A percentile compares a stretch with the other conserved stretches of the same genome.
These are phyloP conservation scores for Numenius phaeopus DNA, from an alignment of 2,797 vertebrate genomes.

Conservation along the genomic window DNA sequence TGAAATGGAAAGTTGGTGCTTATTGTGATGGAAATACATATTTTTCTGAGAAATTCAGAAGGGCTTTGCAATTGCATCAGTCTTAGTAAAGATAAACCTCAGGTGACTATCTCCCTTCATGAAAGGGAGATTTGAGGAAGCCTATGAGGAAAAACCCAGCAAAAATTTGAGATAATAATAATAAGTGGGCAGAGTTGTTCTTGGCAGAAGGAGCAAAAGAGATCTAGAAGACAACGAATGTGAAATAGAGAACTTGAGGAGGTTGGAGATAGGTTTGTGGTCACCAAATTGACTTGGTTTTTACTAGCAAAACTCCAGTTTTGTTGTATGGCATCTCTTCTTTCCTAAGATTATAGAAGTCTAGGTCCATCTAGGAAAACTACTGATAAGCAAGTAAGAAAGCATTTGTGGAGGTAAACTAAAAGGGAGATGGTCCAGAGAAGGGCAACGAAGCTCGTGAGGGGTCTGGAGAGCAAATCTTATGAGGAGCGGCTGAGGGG, in stretches of 20 bases:
- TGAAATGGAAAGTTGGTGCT: neutral
- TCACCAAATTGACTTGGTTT: neutral
- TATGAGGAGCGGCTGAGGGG: no score
- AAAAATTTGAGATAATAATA: neutral
- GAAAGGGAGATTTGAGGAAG: neutral
- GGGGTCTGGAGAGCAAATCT: no score
- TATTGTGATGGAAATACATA: neutral
- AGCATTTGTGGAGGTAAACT: neutral
- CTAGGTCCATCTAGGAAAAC: neutral
- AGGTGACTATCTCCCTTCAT: neutral
- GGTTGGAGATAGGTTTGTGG: neutral
- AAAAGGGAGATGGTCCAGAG: neutral
- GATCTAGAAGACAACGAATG: neutral
- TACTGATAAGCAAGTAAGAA: neutral
- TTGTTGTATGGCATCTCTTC: neutral
- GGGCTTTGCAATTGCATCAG: accelerated
- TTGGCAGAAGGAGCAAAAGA: neutral
- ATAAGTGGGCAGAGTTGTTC: neutral
- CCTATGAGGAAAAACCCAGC: neutral
- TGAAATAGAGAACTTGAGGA: neutral
- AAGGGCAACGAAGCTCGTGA: no score
- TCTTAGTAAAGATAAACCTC: neutral
- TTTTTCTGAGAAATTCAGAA: neutral
- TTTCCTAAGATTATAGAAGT: neutral
- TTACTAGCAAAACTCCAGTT: neutral